Evolutionary conservation across 2,797 vertebrate species (phyloP).

Genomic region (Nyctibius grandis): DNA sequence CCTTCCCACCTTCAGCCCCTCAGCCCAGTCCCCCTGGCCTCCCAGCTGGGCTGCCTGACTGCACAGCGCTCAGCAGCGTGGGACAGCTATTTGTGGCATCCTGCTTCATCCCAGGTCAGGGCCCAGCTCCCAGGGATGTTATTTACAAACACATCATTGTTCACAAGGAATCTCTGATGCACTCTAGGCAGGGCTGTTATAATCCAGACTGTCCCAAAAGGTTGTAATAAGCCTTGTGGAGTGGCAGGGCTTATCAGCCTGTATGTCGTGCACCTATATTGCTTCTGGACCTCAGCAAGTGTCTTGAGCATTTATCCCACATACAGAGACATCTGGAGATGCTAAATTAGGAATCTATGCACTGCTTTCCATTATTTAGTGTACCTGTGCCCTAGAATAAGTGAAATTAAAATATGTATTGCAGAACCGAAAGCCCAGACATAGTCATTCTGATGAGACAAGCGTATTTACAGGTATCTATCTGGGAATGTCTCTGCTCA

Average conservation of each 20-base stretch:
- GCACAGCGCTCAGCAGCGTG: fast-evolving
- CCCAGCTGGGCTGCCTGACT: background rate
- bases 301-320: background rate
- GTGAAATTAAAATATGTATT: background rate
- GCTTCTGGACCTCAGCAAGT: background rate
- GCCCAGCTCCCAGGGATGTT: background rate
- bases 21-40: background rate
- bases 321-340: background rate
- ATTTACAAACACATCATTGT: background rate
- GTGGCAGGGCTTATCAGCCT: background rate
- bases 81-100: background rate
- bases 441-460: background rate
- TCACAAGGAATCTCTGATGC: background rate
- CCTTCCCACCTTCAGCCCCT: background rate
- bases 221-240: background rate
- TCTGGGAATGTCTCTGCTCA: background rate
- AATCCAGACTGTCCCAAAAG: background rate
- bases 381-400: background rate
- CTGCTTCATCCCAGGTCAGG: background rate
- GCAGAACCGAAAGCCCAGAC: background rate
- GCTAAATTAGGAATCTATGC: background rate
- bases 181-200: background rate
- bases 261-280: background rate
- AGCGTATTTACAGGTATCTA: background rate
- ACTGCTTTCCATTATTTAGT: background rate